phyloP scores from a whole-genome alignment of 2,797 vertebrate species.

The Sarcophilus harrisii region DNA sequence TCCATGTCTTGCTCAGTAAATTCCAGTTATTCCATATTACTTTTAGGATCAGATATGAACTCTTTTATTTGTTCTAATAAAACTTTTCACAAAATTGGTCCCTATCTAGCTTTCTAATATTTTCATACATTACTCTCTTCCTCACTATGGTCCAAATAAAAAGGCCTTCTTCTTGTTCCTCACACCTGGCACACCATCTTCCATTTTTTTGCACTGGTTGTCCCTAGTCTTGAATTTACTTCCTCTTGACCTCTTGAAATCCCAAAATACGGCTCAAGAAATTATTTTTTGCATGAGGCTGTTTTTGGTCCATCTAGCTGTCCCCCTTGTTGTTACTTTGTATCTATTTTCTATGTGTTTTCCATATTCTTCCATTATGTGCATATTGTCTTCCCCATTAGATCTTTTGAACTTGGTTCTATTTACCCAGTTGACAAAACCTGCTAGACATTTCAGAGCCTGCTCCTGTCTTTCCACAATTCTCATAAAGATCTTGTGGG shows the following conservation, averaged over 20 bases:
- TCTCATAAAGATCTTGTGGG: neutral
- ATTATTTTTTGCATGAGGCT: neutral
- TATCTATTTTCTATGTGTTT: neutral
- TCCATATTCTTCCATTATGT: neutral
- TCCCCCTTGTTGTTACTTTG: neutral
- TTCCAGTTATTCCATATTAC: neutral
- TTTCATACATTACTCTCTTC: neutral
- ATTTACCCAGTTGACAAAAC: neutral
- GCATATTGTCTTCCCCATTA: neutral
- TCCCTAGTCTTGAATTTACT: neutral
- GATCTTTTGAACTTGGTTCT: neutral
- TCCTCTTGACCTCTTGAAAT: neutral
- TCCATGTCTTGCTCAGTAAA: neutral
- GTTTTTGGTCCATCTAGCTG: neutral
- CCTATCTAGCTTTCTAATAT: neutral
- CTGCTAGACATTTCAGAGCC: neutral
- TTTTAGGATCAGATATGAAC: neutral
- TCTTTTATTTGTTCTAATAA: neutral
- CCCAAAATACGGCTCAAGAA: neutral
- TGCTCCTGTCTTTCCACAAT: neutral
- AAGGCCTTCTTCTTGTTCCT: neutral
- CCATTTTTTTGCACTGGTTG: neutral
- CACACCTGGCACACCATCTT: neutral
- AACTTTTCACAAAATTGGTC: neutral
- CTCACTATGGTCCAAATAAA: neutral